Percentiles rank a stretch among this genome's conserved stretches.
Conservation (phyloP, 2,888 invertebrate species). For the Chironomus riparius region DNA sequence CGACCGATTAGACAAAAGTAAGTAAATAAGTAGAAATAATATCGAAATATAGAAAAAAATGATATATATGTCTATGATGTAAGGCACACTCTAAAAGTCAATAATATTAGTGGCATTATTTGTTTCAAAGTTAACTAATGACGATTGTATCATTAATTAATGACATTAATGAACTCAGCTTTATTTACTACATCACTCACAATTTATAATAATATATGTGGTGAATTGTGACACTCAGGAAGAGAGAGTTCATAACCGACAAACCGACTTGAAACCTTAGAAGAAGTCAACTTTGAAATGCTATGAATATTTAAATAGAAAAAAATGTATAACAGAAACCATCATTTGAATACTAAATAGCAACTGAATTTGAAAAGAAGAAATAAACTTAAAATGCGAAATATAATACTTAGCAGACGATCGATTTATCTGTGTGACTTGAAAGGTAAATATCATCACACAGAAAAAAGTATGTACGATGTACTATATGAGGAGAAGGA, state of each 20-base stretch:
- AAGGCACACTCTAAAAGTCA: background rate
- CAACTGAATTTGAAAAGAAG: background rate
- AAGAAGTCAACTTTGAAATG: no score
- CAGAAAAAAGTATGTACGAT: background rate
- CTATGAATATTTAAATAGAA: background rate
- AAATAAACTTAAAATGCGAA: background rate
- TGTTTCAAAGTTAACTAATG: background rate
- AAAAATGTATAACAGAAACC: background rate
- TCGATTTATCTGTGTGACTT: conserved; percentile 6
- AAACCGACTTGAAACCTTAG: background rate
- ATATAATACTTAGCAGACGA: background rate
- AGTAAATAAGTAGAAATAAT: no score
- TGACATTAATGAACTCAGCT: no score
- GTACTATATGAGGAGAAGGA: background rate
- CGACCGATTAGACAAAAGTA: background rate
- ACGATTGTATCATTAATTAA: background rate
- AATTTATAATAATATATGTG: background rate
- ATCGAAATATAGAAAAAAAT: no score
- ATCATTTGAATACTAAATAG: background rate
- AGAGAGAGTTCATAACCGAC: background rate
- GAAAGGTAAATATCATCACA: conserved; percentile 8
- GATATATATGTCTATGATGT: background rate
- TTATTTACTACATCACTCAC: background rate
- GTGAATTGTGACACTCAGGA: background rate
- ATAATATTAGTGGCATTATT: background rate